These are phyloP conservation scores for Ammospiza caudacuta DNA, from an alignment of 2,113 vertebrate genomes.

Conservation along the genomic window DNA sequence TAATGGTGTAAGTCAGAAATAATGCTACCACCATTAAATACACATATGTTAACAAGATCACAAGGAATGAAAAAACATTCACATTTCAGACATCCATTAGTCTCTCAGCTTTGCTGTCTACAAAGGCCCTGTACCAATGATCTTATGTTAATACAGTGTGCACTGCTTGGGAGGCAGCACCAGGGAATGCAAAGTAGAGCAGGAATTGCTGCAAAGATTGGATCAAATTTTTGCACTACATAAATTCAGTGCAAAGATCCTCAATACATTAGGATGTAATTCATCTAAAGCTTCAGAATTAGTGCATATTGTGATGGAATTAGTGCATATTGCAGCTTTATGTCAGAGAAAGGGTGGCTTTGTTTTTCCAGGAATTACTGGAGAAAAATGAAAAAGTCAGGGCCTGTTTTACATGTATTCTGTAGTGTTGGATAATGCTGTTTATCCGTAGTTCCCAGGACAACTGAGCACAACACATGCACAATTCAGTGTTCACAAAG, in stretches of 20 bases:
- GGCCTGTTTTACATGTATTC: not conserved
- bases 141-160: conserved; percentile 1
- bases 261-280: not conserved
- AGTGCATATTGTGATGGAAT: not conserved
- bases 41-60: conserved; percentile 59
- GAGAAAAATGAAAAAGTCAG: not conserved
- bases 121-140: conserved; percentile 11
- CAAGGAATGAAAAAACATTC: conserved; percentile 43
- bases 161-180: not conserved
- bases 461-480: not conserved
- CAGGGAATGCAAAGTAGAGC: not conserved
- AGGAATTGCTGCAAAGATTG: not conserved
- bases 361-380: not conserved
- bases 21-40: conserved; percentile 38
- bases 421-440: not conserved
- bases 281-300: not conserved
- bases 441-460: not conserved
- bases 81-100: conserved; percentile 43
- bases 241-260: conserved; percentile 27
- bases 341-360: not conserved
- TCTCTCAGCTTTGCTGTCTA: conserved; percentile 32
- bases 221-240: conserved; percentile 27
- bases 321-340: not conserved
- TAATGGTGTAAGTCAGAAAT: conserved; percentile 47
- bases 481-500: not conserved